These are phyloP conservation scores for Suricata suricatta DNA, from an alignment of 2,113 vertebrate species.

Conservation along the genomic window DNA sequence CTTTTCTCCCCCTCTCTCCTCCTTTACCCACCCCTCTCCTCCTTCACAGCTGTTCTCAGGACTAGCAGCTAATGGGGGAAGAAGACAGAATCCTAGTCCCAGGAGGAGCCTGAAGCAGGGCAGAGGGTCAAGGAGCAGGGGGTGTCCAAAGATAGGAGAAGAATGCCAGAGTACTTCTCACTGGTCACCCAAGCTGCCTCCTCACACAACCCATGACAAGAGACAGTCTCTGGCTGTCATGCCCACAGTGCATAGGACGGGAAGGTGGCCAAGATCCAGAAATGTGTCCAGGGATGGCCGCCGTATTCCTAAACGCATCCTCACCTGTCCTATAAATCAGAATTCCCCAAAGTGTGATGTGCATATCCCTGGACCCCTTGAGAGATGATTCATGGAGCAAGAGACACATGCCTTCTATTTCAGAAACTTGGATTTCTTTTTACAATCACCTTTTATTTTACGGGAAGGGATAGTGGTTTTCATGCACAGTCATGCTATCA, in stretches of 20 bases:
- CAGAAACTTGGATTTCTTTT: slow-evolving; percentile 24
- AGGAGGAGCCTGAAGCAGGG: not conserved
- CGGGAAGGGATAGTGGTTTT: not conserved
- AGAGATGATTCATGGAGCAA: not conserved
- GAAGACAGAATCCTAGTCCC: not conserved
- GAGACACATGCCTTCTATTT: not conserved
- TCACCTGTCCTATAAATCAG: not conserved
- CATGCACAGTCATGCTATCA: not conserved
- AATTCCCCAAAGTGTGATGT: not conserved
- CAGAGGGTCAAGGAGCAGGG: not conserved
- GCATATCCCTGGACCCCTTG: not conserved
- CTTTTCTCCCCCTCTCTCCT: not conserved
- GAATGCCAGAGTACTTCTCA: not conserved
- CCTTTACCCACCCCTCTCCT: not conserved
- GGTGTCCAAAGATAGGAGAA: not conserved
- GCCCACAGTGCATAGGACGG: not conserved
- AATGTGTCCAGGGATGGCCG: not conserved
- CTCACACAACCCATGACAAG: not conserved
- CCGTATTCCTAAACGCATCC: not conserved
- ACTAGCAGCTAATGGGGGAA: not conserved
- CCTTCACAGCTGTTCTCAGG: not conserved
- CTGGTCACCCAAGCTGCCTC: not conserved
- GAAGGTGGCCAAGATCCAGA: not conserved
- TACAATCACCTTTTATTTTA: slow-evolving; percentile 41
- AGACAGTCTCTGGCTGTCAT: not conserved